Evolutionary conservation across 2,113 vertebrate genomes (phyloP), one percentile per base, ranked within the genome.

Genomic region (Oophaga pumilio): DNA sequence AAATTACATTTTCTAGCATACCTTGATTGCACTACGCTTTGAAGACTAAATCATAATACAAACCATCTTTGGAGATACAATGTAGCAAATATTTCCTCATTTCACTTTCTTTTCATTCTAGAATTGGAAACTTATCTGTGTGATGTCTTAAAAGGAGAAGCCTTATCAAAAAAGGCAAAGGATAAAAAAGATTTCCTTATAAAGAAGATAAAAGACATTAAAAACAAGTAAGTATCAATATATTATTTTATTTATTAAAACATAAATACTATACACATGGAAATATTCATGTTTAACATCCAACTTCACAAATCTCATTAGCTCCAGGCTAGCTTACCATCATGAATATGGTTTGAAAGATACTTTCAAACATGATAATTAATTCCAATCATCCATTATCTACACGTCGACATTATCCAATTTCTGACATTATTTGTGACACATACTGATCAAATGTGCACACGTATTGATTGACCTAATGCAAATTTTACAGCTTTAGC

Each of bases 91-190:
- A 50, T n/a, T 82, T 1, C 22, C 59, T 81, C 14, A 82, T 43
- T 52, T 18, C 2, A 53, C 84, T 90, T 76, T 74, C 69, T 86
- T 92, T 92, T 26, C 81, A 93, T 90, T 53, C 91, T 92, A 99
- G 98, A 98, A 93, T 87, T 99, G 60, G 97, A 99, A 89, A 85
- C 66, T 12, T 99, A 96, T 93, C 90, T 98, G 90, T 93, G 86
- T 22, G 96, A 97, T 88, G 92, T 91, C 0, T 90, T 99, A 82
- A 98, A 95, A 94, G 97, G 94, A 78, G 98, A 99, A 93, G 97
- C 91, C 93, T 92, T 99, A 87, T 97, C 97, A 87, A 99, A 97
- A 94, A 98, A 95, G 95, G 95, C 94, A 59, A 99, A 98, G 90
- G 98, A 99, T 85, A 98, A 93, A 91, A 96, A 87, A 68, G 97